Evolutionary conservation across 2,113 vertebrate species (phyloP), one percentile per base, ranked within the genome.

Genomic region (Caranx ignobilis): DNA sequence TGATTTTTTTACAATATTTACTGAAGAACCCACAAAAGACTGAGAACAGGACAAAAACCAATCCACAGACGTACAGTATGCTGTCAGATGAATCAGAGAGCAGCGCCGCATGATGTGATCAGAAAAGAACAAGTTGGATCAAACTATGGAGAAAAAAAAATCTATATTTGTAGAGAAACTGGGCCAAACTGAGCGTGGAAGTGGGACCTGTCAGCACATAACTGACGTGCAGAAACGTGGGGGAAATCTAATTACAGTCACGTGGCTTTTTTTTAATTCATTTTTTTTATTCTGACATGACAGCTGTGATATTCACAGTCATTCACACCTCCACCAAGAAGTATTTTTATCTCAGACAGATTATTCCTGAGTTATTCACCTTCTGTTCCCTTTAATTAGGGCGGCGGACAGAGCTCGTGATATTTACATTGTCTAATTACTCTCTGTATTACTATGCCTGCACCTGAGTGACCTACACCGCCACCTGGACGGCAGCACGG

Each of bases 361-460:
- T 85, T 85, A 82, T 50, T 87, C 50, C 3, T 48, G 59, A 68
- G 78, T 37, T 57, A 41, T 81, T 86, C 71, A 68, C 84, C 82
- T 83, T 85, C 79, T 87, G 81, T 67, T 88, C 66, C 31, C 52
- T 88, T 91, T 88, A 90, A 94, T 94, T 88, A 92, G 39, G n/a
- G 47, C 84, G 26, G 81, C 55, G 21, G 71, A 62, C 71, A 43
- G 70, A 81, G 82, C 78, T 69, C 56, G 79, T 91, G 89, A 87
- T 94, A 92, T 94, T 92, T 93, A 91, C 88, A 67, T 87, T 88
- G 57, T 77, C 77, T 92, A 90, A 95, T 94, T 93, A 93, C 75
- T 81, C 57, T 32, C 79, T 71, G 55, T 86, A 75, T 91, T 82
- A 89, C 48, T 48, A 31, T 13, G 26, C 67, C 31, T 60, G 73